Conservation (phyloP, 1,140 invertebrate genomes). For the Reticulitermes speratus region DNA sequence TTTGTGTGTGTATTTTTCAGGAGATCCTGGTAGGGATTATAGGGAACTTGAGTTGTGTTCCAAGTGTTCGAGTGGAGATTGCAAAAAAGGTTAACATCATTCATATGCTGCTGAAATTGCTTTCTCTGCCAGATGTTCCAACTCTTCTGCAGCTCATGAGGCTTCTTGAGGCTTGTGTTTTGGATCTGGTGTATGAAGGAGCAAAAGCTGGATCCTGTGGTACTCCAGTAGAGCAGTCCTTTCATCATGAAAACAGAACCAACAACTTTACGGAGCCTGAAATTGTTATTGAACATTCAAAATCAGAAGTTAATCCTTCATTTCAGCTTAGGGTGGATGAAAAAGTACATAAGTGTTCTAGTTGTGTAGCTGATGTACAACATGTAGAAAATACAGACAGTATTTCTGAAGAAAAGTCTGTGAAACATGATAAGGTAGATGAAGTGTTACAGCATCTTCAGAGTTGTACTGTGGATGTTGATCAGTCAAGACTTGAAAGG, state of each 20-base stretch:
- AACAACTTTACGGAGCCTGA: not conserved
- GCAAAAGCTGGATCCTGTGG: not conserved
- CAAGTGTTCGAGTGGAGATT: conserved; percentile 49
- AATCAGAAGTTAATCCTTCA: not conserved
- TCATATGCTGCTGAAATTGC: conserved; percentile 53
- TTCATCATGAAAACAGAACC: too few relatives aligned
- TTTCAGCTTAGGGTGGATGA: not conserved
- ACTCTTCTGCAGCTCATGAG: conserved; percentile 63
- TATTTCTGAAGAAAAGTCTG: not conserved
- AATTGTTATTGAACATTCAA: not conserved
- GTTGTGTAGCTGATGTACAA: not conserved
- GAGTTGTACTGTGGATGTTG: not conserved
- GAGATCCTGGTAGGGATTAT: conserved; percentile 73
- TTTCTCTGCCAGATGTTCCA: conserved; percentile 59
- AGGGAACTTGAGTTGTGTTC: conserved; percentile 67
- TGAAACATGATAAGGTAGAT: not conserved
- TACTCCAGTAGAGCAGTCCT: too few relatives aligned
- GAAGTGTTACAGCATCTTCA: not conserved
- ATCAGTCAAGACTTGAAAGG: not conserved
- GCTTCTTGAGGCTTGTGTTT: conserved; percentile 32
- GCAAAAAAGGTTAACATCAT: conserved; percentile 48
- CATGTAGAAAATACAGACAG: not conserved
- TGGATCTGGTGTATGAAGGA: not conserved
- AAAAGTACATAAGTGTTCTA: not conserved
- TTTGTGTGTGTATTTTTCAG: conserved; percentile 39